A percentile compares a stretch with the other conserved stretches of the same genome.
phyloP scores from a whole-genome alignment of 2,113 vertebrate species.

The human (Homo sapiens) region DNA sequence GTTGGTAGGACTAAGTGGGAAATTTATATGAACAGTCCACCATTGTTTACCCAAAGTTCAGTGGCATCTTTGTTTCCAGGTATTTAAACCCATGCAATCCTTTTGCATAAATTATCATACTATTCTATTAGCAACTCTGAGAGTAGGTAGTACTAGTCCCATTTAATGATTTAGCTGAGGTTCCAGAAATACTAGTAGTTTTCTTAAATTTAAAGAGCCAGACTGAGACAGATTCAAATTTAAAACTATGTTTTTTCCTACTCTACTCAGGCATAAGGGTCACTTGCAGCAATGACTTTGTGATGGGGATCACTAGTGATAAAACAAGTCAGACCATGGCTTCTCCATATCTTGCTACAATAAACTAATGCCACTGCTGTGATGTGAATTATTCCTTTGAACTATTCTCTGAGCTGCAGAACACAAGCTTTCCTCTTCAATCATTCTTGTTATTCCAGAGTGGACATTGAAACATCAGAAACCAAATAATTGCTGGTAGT shows the following conservation, averaged over 20 bases:
- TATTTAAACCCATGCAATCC: background rate
- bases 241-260: background rate
- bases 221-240: background rate
- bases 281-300: background rate
- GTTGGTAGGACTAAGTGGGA: background rate
- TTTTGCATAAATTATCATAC: background rate
- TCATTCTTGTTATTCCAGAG: conserved; percentile 8
- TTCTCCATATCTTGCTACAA: background rate
- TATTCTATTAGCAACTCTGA: background rate
- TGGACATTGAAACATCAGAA: conserved; percentile 48
- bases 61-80: background rate
- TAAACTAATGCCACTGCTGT: background rate
- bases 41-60: background rate
- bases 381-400: conserved; percentile 41
- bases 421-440: background rate
- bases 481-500: conserved; percentile 16
- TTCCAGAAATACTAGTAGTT: background rate
- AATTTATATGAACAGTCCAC: background rate
- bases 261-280: background rate
- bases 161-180: background rate
- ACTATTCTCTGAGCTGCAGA: background rate
- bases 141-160: background rate
- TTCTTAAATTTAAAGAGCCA: background rate
- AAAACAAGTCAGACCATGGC: background rate
- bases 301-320: background rate